Conservation (phyloP, 1,140 invertebrate species). For the Panagrolaimus sp. region DNA sequence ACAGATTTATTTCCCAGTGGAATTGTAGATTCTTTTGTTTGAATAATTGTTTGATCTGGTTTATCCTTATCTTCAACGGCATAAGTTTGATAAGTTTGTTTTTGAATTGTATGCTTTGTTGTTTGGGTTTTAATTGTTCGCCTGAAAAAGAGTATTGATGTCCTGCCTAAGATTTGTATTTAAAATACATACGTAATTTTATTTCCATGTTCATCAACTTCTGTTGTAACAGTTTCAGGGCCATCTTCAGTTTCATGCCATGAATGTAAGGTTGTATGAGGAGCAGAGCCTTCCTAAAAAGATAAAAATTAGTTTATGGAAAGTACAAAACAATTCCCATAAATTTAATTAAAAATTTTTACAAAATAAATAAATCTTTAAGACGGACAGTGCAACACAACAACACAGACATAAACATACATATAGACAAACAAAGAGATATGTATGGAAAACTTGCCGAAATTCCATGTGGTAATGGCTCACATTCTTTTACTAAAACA, state of each 20-base stretch:
- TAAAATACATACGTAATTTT: constrained; percentile 42
- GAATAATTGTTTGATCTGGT: constrained; percentile 27
- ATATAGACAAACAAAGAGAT: constrained; percentile 13
- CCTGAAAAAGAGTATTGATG: constrained; percentile 25
- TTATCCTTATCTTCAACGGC: constrained; percentile 39
- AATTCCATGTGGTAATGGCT: not conserved
- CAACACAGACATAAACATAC: no score
- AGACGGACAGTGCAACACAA: no score
- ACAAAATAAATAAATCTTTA: not conserved
- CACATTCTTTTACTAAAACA: constrained; percentile 22
- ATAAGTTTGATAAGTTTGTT: constrained; percentile 56
- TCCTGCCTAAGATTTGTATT: not conserved
- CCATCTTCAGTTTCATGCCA: constrained; percentile 49
- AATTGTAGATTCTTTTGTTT: constrained; percentile 62
- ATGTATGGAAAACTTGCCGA: constrained; percentile 20
- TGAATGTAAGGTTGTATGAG: constrained; percentile 52
- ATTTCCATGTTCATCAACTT: constrained; percentile 53
- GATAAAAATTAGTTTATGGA: not conserved
- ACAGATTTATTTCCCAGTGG: constrained; percentile 69
- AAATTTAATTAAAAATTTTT: not conserved
- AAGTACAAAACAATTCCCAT: constrained; percentile 15
- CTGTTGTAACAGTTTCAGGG: constrained; percentile 47
- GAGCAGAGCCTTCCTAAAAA: constrained; percentile 47
- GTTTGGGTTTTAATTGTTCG: constrained; percentile 56
- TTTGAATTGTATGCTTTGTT: constrained; percentile 56